These are phyloP conservation scores for Cryptus armator DNA, from an alignment of 2,888 invertebrate species.

Conservation along the genomic window DNA sequence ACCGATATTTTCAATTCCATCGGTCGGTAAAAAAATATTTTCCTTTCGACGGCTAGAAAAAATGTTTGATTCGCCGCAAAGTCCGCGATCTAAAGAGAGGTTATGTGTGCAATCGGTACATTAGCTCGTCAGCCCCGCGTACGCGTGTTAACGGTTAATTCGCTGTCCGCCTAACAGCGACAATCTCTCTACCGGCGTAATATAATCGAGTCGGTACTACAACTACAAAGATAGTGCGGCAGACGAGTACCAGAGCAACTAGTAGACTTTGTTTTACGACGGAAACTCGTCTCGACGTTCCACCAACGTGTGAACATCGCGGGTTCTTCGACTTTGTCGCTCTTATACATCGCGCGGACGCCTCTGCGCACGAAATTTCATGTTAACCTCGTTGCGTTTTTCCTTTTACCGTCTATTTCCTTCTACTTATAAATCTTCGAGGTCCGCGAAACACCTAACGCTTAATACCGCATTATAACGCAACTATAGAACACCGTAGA, in stretches of 20 bases:
- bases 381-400: neutral
- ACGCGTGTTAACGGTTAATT: constrained; percentile 56
- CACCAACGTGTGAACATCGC: too few species aligned
- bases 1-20: too few species aligned
- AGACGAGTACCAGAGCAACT: too few species aligned
- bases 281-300: too few species aligned
- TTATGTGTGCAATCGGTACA: constrained; percentile 42
- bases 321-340: too few species aligned
- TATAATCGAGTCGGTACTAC: constrained; percentile 23
- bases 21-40: too few species aligned
- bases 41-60: too few species aligned
- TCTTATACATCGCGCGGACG: too few species aligned
- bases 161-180: constrained; percentile 31
- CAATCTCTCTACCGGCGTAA: constrained; percentile 49
- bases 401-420: neutral
- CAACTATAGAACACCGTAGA: neutral
- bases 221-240: neutral
- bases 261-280: too few species aligned
- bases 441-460: neutral
- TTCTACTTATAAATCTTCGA: neutral
- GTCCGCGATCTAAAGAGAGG: neutral
- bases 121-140: constrained; percentile 34
- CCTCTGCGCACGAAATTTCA: too few species aligned
- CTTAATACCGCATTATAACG: constrained; percentile 10
- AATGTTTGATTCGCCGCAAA: too few species aligned